Conservation (phyloP, 2,888 invertebrate species). For the Rhagonycha fulva region DNA sequence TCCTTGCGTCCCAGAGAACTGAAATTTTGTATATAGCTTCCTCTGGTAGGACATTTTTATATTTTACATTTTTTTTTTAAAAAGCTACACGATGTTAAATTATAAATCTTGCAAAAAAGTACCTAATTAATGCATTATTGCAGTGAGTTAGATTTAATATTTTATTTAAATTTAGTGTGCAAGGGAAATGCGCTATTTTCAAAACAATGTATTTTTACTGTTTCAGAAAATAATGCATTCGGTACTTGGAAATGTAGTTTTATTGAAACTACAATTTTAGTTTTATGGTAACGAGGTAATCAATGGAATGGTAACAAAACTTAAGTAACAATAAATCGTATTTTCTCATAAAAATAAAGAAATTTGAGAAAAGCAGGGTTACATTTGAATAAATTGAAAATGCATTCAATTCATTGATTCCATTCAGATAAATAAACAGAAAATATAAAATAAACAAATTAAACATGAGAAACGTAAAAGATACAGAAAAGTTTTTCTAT, state of each 20-base stretch:
- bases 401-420: background rate
- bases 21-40: no score
- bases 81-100: no score
- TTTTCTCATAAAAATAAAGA: background rate
- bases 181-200: no score
- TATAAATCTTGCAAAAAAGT: no score
- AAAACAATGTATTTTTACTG: background rate
- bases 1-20: no score
- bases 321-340: background rate
- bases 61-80: no score
- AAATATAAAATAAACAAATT: background rate
- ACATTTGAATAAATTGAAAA: background rate
- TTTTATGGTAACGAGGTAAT: background rate
- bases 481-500: background rate
- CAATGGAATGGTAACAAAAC: background rate
- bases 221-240: background rate
- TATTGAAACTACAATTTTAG: background rate
- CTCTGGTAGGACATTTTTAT: no score
- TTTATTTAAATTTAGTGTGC: no score
- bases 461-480: background rate
- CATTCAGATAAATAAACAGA: background rate
- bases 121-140: no score
- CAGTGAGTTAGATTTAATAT: no score
- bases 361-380: background rate
- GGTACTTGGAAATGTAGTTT: no score